A percentile compares a stretch with the other conserved stretches of the same genome.
Conservation (phyloP, 2,888 invertebrate species). For the Polydrusus cervinus region DNA sequence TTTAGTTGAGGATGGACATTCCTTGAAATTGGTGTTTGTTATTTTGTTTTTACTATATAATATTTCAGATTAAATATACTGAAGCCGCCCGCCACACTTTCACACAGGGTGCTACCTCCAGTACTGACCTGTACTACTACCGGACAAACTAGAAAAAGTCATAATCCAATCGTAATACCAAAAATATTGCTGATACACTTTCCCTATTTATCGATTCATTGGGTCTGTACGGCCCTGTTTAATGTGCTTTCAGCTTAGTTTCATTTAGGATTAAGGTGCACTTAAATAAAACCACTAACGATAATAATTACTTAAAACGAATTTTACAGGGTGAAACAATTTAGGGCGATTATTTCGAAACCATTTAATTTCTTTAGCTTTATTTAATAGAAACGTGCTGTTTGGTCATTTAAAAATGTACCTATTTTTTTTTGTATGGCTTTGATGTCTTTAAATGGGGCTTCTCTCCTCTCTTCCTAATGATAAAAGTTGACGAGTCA, state of each 20-base stretch:
- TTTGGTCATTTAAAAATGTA: too few relatives aligned
- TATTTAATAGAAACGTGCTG: too few relatives aligned
- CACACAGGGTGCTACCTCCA: slow-evolving; percentile 41
- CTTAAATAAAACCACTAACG: slow-evolving; percentile 61
- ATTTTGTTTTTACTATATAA: not conserved
- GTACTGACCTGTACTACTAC: slow-evolving; percentile 21
- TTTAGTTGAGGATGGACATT: too few relatives aligned
- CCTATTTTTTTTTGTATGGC: too few relatives aligned
- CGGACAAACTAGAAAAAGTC: slow-evolving; percentile 34
- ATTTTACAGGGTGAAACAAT: slow-evolving; percentile 24
- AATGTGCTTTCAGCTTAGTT: slow-evolving; percentile 69
- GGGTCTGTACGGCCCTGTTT: slow-evolving; percentile 42
- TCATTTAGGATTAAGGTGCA: slow-evolving; percentile 67
- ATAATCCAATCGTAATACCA: slow-evolving; percentile 62
- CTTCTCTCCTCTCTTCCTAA: too few relatives aligned
- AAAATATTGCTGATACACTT: slow-evolving; percentile 68
- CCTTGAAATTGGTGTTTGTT: not conserved
- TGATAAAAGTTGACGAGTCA: too few relatives aligned
- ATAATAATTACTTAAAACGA: slow-evolving; percentile 55
- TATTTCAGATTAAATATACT: slow-evolving; percentile 42
- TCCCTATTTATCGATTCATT: slow-evolving; percentile 58
- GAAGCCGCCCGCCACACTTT: slow-evolving; percentile 18
- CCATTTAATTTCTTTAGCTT: too few relatives aligned
- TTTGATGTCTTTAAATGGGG: too few relatives aligned
- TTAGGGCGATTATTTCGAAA: too few relatives aligned